Evolutionary conservation across 2,888 invertebrate species (phyloP).

Genomic region (Flabesymbios commensalis): DNA sequence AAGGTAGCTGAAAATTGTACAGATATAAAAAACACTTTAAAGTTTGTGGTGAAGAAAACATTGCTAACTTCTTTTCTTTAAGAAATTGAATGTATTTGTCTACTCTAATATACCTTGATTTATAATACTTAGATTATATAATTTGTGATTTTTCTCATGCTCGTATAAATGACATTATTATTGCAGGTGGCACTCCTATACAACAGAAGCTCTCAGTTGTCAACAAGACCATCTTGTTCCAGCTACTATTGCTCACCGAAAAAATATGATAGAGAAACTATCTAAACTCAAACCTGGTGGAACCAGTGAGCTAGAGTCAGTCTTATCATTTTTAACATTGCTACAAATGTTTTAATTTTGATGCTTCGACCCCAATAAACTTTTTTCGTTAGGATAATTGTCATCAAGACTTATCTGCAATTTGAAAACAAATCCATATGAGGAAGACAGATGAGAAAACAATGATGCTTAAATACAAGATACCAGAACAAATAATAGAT

Average conservation of each 20-base stretch:
- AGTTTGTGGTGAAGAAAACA: no score
- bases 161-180: no score
- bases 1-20: no score
- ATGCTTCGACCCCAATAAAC: not conserved
- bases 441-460: no score
- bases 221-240: conserved; percentile 58
- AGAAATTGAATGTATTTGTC: no score
- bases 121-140: no score
- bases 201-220: conserved; percentile 59
- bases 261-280: conserved; percentile 61
- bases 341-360: not conserved
- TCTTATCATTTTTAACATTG: conserved; percentile 8
- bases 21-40: no score
- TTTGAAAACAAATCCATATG: not conserved
- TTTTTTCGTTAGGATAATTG: not conserved
- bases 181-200: conserved; percentile 58
- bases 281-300: conserved; percentile 58
- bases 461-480: no score
- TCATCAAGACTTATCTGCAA: not conserved
- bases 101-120: no score
- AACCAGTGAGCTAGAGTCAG: conserved; percentile 62
- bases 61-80: no score
- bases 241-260: conserved; percentile 60
- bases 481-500: no score
- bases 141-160: no score